Percentiles rank a stretch among this genome's conserved stretches.
Conservation (phyloP, 2,113 vertebrate species). For the Baryphthengus martii region DNA sequence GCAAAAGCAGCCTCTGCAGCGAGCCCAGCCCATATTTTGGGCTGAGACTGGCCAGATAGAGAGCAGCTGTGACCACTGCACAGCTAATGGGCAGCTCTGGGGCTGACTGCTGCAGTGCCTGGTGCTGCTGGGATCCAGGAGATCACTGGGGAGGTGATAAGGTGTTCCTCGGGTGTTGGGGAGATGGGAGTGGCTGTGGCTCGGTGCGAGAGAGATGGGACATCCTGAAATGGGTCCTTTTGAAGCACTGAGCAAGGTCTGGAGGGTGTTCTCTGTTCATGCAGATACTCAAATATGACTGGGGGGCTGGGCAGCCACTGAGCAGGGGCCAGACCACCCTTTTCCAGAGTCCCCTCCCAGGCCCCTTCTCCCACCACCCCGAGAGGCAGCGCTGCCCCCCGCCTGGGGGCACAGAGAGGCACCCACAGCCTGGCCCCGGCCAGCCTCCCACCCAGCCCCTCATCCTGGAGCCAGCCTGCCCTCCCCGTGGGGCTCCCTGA, state of each 20-base stretch:
- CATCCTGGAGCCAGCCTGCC: not conserved
- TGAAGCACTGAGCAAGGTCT: not conserved
- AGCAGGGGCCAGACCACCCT: not conserved
- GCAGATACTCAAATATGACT: not conserved
- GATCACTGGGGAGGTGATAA: not conserved
- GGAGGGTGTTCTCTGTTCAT: not conserved
- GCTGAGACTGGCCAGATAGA: not conserved
- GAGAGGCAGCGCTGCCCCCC: not conserved
- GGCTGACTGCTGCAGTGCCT: not conserved
- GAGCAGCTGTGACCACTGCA: not conserved
- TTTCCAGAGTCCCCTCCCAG: not conserved
- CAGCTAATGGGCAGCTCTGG: not conserved
- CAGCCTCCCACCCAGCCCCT: rapidly evolving
- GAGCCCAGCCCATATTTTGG: not conserved
- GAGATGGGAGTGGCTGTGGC: not conserved
- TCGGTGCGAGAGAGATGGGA: not conserved
- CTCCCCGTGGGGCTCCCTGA: rapidly evolving
- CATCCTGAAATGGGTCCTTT: not conserved
- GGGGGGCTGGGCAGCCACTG: not conserved
- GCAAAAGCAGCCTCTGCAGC: rapidly evolving
- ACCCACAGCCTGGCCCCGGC: not conserved
- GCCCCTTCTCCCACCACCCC: not conserved
- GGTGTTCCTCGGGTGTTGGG: not conserved
- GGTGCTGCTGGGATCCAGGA: not conserved
- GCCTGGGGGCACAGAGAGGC: not conserved